Evolutionary conservation across 2,797 vertebrate genomes (phyloP), one percentile per base, ranked within the genome.

Genomic region (Phaenicophaeus curvirostris): DNA sequence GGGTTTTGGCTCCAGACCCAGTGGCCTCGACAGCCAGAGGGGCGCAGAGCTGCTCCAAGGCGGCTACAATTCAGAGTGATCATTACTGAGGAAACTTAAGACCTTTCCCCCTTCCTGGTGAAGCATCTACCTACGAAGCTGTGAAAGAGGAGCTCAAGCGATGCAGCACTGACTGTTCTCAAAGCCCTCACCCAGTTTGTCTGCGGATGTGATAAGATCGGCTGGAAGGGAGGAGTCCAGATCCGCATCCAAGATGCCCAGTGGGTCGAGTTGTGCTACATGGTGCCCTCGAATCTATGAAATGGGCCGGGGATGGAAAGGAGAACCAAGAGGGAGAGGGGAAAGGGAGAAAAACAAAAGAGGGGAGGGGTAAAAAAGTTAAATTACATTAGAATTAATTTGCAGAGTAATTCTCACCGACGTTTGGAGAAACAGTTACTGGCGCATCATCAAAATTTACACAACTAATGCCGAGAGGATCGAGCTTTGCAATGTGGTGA

Each of bases 181-280:
- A 83, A 96, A 96, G 96, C 98, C 98, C 99, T 99, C 99, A 99
- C 99, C 99, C 98, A 99, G 99, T 98, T 99, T 99, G 98, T 99
- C 99, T 97, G 99, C 98, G 98, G 99, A 99, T 62, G 99, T 99
- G 98, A 99, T 98, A 98, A 99, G 99, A 98, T 99, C 99, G 71
- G 98, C 98, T 97, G 99, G 99, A 97, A 99, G 98, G 96, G 98
- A 99, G 90, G 99, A 99, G 97, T 99, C 99, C 99, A 99, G 98
- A 98, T 99, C 99, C 72, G 99, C 99, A 98, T 99, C 99, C 99
- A 99, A 99, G 98, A 99, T 99, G 98, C 99, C 99, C 96, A 99
- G 98, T 76, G 99, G 99, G 98, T 99, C 99, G 98, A 99, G 98
- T 97, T 99, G 99, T 97, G 99, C 99, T 98, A 99, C 99, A 98